Evolutionary conservation across 2,113 vertebrate genomes (phyloP).

Genomic region (Polypterus bichir): DNA sequence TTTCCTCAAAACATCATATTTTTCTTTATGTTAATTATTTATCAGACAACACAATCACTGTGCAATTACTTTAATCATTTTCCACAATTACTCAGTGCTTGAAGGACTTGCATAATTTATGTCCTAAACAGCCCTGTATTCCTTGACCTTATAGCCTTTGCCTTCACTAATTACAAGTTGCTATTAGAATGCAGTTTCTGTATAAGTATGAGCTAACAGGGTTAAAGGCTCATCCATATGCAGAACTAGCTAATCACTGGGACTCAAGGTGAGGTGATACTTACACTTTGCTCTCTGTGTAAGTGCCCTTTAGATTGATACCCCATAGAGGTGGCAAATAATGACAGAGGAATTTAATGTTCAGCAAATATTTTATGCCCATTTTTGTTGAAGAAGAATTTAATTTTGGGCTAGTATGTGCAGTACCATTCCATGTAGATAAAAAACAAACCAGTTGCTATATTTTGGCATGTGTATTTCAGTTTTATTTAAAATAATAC

Average conservation of each 20-base stretch:
- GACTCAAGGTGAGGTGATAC: constrained; percentile 8
- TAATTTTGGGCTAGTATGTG: too few relatives aligned
- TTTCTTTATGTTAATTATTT: constrained; percentile 44
- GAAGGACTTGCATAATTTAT: constrained; percentile 32
- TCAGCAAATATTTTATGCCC: too few relatives aligned
- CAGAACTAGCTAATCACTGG: constrained; percentile 14
- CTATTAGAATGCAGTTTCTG: constrained; percentile 54
- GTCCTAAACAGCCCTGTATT: constrained; percentile 42
- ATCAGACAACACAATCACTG: constrained; percentile 52
- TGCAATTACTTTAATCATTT: constrained; percentile 60
- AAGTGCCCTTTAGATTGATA: constrained; percentile 4
- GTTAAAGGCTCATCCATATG: constrained; percentile 15
- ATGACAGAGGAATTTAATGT: constrained; percentile 12
- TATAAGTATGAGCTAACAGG: constrained; percentile 11
- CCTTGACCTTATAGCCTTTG: constrained; percentile 44
- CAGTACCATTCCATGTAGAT: too few relatives aligned
- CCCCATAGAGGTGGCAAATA: background rate
- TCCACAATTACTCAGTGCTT: constrained; percentile 46
- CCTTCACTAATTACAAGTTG: constrained; percentile 52
- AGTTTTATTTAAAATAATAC: too few relatives aligned
- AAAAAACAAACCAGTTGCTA: too few relatives aligned
- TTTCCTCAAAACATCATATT: constrained; percentile 14
- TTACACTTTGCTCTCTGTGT: constrained; percentile 10
- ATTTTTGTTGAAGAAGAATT: too few relatives aligned
- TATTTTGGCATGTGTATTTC: too few relatives aligned